Evolutionary conservation across 2,888 invertebrate genomes (phyloP).

Genomic region (Phengaris alcon): DNA sequence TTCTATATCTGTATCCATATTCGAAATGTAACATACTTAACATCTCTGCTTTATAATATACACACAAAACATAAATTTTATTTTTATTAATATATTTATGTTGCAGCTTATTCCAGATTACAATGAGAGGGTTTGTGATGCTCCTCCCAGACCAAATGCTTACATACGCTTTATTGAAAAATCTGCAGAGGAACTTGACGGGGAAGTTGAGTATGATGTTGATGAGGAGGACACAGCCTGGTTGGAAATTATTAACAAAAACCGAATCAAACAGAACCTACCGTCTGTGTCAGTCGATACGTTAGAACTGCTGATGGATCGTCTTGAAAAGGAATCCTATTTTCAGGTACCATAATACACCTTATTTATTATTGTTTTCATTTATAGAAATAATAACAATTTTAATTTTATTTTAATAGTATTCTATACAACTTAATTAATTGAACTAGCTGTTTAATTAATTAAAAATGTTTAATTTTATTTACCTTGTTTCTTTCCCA

Average conservation of each 20-base stretch:
- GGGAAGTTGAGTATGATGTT: conserved; percentile 96
- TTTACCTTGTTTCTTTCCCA: no score
- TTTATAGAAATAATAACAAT: no score
- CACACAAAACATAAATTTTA: no score
- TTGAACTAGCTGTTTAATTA: no score
- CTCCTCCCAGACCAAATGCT: conserved; percentile 90
- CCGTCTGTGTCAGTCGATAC: conserved; percentile 91
- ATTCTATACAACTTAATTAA: no score
- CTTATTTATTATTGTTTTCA: conserved; percentile 31
- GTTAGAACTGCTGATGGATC: conserved; percentile 97
- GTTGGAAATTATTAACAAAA: conserved; percentile 93
- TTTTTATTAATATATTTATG: neutral
- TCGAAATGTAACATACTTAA: no score
- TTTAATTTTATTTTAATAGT: no score
- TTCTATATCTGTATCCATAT: no score
- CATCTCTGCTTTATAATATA: no score
- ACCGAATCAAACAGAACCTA: conserved; percentile 84
- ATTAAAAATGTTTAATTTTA: no score
- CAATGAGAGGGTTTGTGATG: conserved; percentile 85
- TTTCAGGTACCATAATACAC: conserved; percentile 82
- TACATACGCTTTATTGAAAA: conserved; percentile 97
- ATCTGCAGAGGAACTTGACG: conserved; percentile 95
- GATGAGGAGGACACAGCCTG: conserved; percentile 99
- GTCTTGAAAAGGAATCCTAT: conserved; percentile 98
- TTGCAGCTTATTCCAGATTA: conserved; percentile 84